These are phyloP conservation scores for Agrotis clavis DNA, from an alignment of 2,888 invertebrate species.

Conservation along the genomic window DNA sequence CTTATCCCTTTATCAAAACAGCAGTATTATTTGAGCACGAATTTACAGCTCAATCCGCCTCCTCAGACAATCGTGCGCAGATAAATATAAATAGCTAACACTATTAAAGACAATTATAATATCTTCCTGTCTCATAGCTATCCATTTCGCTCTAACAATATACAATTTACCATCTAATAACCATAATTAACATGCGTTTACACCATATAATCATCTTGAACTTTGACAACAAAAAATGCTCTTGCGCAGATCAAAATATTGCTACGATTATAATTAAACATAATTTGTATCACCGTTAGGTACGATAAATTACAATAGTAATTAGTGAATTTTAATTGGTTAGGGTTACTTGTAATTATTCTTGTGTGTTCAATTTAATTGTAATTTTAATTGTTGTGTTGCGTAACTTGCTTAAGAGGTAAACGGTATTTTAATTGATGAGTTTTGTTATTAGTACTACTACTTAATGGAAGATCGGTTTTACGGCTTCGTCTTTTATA, in stretches of 20 bases:
- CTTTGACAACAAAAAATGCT: slow-evolving; percentile 55
- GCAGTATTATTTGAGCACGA: not conserved
- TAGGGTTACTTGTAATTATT: slow-evolving; percentile 54
- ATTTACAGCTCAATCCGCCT: not conserved
- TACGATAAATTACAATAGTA: slow-evolving; percentile 60
- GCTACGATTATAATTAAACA: slow-evolving; percentile 39
- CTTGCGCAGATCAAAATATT: slow-evolving; percentile 56
- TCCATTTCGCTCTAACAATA: slow-evolving; percentile 17
- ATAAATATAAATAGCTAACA: not conserved
- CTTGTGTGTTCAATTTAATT: slow-evolving; percentile 53
- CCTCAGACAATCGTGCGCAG: slow-evolving; percentile 5
- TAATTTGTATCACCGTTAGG: slow-evolving; percentile 61
- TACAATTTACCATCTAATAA: slow-evolving; percentile 33
- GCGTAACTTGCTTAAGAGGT: slow-evolving; percentile 42
- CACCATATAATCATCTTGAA: slow-evolving; percentile 43
- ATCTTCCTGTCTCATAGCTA: not conserved
- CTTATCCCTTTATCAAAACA: not conserved
- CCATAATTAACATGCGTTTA: slow-evolving; percentile 52
- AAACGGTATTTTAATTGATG: slow-evolving; percentile 50
- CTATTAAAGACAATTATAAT: slow-evolving; percentile 27
- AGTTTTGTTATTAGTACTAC: slow-evolving; percentile 17
- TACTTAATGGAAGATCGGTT: not conserved
- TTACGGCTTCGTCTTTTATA: not conserved
- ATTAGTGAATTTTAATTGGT: slow-evolving; percentile 63
- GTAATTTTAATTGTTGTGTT: slow-evolving; percentile 57